phyloP scores from a whole-genome alignment of 2,797 vertebrate species.

The Falco columbarius region DNA sequence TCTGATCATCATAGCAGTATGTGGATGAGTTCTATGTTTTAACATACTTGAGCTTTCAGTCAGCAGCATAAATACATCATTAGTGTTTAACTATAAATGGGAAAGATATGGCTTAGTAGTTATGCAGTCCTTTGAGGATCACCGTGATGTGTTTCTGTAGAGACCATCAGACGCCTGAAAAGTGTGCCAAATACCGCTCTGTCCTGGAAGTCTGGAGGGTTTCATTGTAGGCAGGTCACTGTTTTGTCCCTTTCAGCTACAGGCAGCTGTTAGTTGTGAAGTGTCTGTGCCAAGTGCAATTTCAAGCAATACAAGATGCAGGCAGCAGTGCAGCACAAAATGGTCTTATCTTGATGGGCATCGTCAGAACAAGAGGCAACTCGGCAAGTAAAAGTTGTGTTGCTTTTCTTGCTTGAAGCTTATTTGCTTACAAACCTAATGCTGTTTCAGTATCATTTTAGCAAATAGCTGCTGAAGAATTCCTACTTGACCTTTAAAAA shows the following conservation, averaged over 20 bases:
- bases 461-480: neutral
- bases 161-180: neutral
- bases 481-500: conserved; percentile 4
- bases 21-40: neutral
- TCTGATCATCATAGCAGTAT: neutral
- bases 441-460: neutral
- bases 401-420: neutral
- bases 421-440: neutral
- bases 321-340: neutral
- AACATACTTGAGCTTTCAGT: neutral
- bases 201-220: neutral
- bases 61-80: neutral
- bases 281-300: neutral
- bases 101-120: neutral
- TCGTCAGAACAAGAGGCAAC: neutral
- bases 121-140: neutral
- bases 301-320: neutral
- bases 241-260: neutral
- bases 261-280: neutral
- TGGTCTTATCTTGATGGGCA: neutral
- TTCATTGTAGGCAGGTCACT: neutral
- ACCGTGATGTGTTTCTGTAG: neutral
- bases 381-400: neutral
- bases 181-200: neutral
- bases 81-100: neutral